A percentile compares a stretch with the other conserved stretches of the same genome.
phyloP scores from a whole-genome alignment of 2,888 invertebrate species.

The Amorpha juglandis region DNA sequence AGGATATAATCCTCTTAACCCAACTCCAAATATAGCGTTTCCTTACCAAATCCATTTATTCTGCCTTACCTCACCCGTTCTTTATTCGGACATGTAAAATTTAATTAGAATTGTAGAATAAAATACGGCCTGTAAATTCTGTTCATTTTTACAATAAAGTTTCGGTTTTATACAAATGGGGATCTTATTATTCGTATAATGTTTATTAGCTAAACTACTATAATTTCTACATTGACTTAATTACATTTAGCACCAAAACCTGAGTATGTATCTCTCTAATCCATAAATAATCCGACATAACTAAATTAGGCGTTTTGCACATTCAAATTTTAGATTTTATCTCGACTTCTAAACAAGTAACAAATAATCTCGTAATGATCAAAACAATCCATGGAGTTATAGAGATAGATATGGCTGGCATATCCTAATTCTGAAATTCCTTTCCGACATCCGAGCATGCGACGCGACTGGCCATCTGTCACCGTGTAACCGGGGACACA shows the following conservation, averaged over 20 bases:
- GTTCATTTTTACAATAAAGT: no score
- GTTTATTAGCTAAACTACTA: no score
- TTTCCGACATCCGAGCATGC: slow-evolving; percentile 40
- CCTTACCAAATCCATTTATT: slow-evolving; percentile 3
- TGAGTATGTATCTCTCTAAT: no score
- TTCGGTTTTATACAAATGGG: no score
- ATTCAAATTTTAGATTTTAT: no score
- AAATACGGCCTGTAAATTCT: not conserved
- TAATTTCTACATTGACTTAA: no score
- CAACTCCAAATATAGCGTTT: not conserved
- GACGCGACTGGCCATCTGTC: slow-evolving; percentile 74
- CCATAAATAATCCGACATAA: no score
- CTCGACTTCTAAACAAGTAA: no score
- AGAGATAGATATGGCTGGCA: slow-evolving; percentile 16
- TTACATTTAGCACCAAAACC: no score
- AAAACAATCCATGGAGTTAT: not conserved
- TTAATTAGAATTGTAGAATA: slow-evolving; percentile 14
- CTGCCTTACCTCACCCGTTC: not conserved
- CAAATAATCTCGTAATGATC: not conserved
- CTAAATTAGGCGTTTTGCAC: no score
- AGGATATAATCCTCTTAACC: slow-evolving; percentile 14
- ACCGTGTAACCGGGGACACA: slow-evolving; percentile 66
- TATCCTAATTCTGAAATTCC: slow-evolving; percentile 18
- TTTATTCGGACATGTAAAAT: slow-evolving; percentile 5
- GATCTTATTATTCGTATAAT: no score